Evolutionary conservation across 1,140 invertebrate species (phyloP), one percentile per base, ranked within the genome.

Genomic region (Drosophila elegans): DNA sequence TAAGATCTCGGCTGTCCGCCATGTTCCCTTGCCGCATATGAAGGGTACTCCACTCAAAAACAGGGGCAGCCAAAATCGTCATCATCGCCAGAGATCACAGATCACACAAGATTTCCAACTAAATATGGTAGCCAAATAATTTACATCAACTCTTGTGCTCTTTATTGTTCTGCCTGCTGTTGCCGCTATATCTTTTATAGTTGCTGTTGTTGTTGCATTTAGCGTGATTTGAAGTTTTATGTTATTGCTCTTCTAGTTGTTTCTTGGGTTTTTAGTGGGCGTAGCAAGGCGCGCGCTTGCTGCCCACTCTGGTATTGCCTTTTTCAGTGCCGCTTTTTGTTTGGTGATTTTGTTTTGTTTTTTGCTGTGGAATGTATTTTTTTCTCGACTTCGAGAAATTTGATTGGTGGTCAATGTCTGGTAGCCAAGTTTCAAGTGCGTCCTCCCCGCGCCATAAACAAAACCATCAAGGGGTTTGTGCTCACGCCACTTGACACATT

Each of bases 81-180:
- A 41, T 39, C 59, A 12, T 48, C 57, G 63, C 62, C 59, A 66
- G 45, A 76, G 60, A 75, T 56, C 73, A 76, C 48, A 78, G 78
- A 78, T 74, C 78, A 75, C 48, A 78, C 60, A 71, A 82, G 82
- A 84, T 80, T 89, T 89, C 77, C 77, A 89, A 64, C 84, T 89
- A 89, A 89, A 89, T 89, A 89, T 89, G 84, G 84, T 84, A 84
- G 76, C 81, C 62, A 80, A 89, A 88, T 83, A 88, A 89, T 89
- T 89, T 89, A 89, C 80, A 89, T 89, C 64, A 89, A 71, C 63
- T 77, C 77, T 89, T 78, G 57, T 67, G 78, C 53, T 74, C 56
- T 71, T 80, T 83, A 66, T 88, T 88, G 66, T 88, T 86, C 59
- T 79, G 64, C 51, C 78, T 86, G 62, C 52, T 66, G 60, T 44